Conservation (phyloP, 2,113 vertebrate genomes). For the Lophius piscatorius region DNA sequence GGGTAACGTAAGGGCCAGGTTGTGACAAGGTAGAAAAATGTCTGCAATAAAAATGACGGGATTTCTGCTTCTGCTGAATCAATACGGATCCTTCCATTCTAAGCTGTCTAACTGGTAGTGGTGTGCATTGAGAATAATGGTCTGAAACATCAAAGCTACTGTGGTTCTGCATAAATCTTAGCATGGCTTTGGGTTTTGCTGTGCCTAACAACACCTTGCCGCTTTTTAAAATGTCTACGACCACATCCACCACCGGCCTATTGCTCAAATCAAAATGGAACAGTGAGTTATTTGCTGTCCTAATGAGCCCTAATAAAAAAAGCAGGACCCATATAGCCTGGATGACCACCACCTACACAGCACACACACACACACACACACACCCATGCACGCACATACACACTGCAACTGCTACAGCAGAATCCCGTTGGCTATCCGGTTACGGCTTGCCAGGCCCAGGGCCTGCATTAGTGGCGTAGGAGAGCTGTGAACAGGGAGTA, state of each 20-base stretch:
- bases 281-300: constrained; percentile 77
- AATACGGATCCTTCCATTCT: no score
- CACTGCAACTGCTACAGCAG: constrained; percentile 83
- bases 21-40: background rate
- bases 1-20: background rate
- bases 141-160: constrained; percentile 20
- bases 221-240: constrained; percentile 44
- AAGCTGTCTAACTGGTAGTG: no score
- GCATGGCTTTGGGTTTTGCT: background rate
- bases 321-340: constrained; percentile 76
- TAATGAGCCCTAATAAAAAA: constrained; percentile 87
- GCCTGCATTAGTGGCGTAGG: constrained; percentile 79
- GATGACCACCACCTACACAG: constrained; percentile 32
- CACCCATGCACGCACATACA: no score
- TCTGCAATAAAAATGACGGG: no score
- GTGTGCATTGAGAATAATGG: no score
- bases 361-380: no score
- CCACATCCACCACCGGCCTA: constrained; percentile 45
- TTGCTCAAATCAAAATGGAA: constrained; percentile 77
- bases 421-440: constrained; percentile 85
- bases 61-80: no score
- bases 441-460: constrained; percentile 83
- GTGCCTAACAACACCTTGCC: constrained; percentile 20
- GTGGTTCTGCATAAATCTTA: constrained; percentile 20
- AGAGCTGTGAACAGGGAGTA: constrained; percentile 83